Conservation (phyloP, 2,888 invertebrate species). For the Campoplex capitator region DNA sequence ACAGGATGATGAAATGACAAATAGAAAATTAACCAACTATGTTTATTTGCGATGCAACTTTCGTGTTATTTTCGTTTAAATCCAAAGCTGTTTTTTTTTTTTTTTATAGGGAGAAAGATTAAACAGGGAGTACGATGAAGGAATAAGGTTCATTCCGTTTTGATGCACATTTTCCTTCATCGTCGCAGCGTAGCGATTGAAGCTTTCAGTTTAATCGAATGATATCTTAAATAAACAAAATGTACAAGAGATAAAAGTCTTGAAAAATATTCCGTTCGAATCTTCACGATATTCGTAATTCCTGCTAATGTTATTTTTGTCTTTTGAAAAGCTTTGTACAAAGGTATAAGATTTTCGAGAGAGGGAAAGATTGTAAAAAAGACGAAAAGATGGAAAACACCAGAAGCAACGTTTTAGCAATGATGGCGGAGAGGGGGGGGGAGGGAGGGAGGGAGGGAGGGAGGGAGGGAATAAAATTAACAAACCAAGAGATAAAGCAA, state of each 20-base stretch:
- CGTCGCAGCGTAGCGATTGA: not conserved
- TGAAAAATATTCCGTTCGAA: not conserved
- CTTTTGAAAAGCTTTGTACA: not conserved
- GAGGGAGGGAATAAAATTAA: conserved; percentile 49
- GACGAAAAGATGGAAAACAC: conserved; percentile 12
- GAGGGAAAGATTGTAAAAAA: not conserved
- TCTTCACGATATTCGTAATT: not conserved
- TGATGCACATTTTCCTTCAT: not conserved
- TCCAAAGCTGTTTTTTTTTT: too few relatives aligned
- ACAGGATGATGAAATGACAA: not conserved
- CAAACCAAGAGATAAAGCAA: conserved; percentile 46
- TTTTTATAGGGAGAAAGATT: not conserved
- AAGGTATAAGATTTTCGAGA: not conserved
- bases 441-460: not conserved
- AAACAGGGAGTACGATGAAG: too few relatives aligned
- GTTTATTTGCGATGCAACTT: not conserved
- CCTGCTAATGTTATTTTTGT: not conserved
- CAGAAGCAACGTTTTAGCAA: conserved; percentile 20
- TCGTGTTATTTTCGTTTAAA: not conserved
- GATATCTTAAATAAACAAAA: not conserved
- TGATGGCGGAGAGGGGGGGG: conserved; percentile 9
- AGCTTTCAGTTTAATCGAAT: not conserved
- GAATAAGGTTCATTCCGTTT: too few relatives aligned
- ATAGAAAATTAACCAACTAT: not conserved
- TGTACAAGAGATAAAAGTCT: not conserved